Evolutionary conservation across 2,888 invertebrate species (phyloP), one percentile per base, ranked within the genome.

Genomic region (Phasia obesa): DNA sequence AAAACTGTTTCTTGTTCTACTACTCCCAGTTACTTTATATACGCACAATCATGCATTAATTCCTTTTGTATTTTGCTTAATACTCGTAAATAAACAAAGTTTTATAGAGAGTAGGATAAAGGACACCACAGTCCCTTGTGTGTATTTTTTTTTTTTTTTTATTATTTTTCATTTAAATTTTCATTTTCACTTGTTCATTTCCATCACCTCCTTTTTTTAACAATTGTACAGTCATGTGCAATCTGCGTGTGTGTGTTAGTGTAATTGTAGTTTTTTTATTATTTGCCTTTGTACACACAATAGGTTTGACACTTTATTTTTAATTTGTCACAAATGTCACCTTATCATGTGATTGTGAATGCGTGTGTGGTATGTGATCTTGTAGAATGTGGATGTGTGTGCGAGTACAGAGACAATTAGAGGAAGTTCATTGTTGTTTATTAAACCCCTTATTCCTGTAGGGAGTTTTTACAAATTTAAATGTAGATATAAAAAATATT

Each of bases 261-360:
- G 17, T 55, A 9, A 44, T 19, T 69, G 9, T 59, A 13, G 21
- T 60, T 15, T 67, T 64, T 78, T 59, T 35, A 35, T 35, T 62
- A 11, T 31, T 47, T 60, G 64, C 73, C 75, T 81, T 79, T 81
- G 80, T 83, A 53, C 73, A 80, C 74, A 85, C 82, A 85, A 84
- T 80, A 85, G 84, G 82, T 80, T 80, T 85, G 85, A 85, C 85
- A 81, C 84, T 85, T 85, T 84, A 84, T 85, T 85, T 85, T 85
- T 85, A 85, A 85, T 85, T 85, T 85, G 84, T 85, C 83, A 83
- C 85, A 84, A 84, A 81, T 74, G 84, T 65, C 84, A 84, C 77
- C 81, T 84, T 69, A 78, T 75, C 57, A 62, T 38, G 38, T 60
- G n/a, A 55, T 17, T 42, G 11, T 31, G 53, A 0, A 17, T 55